Percentiles rank a stretch among this genome's conserved stretches.
Evolutionary conservation across 2,888 invertebrate genomes (phyloP).

Genomic region (Erebia aethiops): DNA sequence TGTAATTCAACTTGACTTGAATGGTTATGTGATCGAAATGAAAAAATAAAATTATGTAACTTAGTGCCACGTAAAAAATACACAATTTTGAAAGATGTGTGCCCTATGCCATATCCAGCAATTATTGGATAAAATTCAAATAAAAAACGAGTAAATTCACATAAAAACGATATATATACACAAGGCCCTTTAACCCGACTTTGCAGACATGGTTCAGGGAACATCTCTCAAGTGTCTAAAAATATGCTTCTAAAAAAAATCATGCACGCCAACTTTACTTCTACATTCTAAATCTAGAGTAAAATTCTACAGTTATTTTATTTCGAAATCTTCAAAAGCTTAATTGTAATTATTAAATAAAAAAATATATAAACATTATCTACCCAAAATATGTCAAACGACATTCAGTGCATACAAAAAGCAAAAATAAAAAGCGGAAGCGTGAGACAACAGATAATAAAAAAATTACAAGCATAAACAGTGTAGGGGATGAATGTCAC

Average conservation of each 20-base stretch:
- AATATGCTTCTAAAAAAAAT: constrained; percentile 55
- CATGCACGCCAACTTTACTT: constrained; percentile 60
- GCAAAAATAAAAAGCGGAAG: constrained; percentile 41
- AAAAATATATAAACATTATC: constrained; percentile 12
- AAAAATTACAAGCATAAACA: constrained; percentile 41
- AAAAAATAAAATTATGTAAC: no score
- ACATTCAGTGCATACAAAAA: constrained; percentile 36
- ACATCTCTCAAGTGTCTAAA: constrained; percentile 79
- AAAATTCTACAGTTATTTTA: background rate
- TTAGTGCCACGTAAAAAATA: constrained; percentile 27
- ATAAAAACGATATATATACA: constrained; percentile 24
- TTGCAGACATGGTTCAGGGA: constrained; percentile 70
- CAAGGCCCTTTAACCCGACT: constrained; percentile 53
- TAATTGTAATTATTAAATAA: background rate
- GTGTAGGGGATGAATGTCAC: constrained; percentile 46
- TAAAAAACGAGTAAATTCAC: constrained; percentile 25
- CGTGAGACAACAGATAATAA: constrained; percentile 44
- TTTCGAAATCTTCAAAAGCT: background rate
- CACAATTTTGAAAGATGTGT: constrained; percentile 74
- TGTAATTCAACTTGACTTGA: no score
- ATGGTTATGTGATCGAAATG: no score
- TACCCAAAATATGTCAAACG: constrained; percentile 34
- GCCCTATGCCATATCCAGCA: constrained; percentile 71
- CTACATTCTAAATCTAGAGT: constrained; percentile 27
- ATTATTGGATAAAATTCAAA: constrained; percentile 64